A percentile compares a stretch with the other conserved stretches of the same genome.
Conservation (phyloP, 1,140 invertebrate genomes). For the Atta cephalotes region DNA sequence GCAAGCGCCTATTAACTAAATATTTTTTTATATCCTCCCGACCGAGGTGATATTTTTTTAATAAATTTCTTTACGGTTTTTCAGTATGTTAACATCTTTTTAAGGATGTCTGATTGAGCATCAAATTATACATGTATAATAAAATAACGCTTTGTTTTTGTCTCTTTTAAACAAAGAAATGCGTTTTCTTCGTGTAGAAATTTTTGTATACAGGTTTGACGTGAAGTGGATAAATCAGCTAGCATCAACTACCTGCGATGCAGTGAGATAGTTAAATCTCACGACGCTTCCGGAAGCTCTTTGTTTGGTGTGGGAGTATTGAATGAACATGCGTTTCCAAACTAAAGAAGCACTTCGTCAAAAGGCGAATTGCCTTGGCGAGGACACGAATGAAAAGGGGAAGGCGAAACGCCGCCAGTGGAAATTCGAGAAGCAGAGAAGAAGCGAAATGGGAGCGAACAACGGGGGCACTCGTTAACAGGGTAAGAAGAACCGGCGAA, state of each 20-base stretch:
- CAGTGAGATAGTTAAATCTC: slow-evolving; percentile 69
- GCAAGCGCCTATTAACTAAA: not conserved
- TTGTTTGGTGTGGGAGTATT: slow-evolving; percentile 80
- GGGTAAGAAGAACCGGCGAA: slow-evolving; percentile 41
- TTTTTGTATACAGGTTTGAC: not conserved
- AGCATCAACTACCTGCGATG: slow-evolving; percentile 71
- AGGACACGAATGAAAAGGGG: slow-evolving; percentile 79
- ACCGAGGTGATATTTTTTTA: no score
- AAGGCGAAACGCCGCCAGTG: slow-evolving; percentile 69
- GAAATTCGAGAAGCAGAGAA: slow-evolving; percentile 79
- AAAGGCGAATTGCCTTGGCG: slow-evolving; percentile 82
- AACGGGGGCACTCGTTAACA: slow-evolving; percentile 71
- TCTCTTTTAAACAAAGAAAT: not conserved
- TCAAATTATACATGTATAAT: no score
- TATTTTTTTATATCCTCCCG: not conserved
- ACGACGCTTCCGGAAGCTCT: slow-evolving; percentile 81
- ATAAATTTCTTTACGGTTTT: no score
- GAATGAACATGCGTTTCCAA: slow-evolving; percentile 83
- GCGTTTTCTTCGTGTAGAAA: not conserved
- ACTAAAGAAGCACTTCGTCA: slow-evolving; percentile 86
- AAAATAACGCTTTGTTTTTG: not conserved
- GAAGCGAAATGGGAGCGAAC: slow-evolving; percentile 78
- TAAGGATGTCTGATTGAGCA: no score
- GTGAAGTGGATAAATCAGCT: slow-evolving; percentile 57
- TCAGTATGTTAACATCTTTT: no score